Base-by-base conservation (phyloP, 2,888 invertebrate species). In the Amitus sp. region DNA sequence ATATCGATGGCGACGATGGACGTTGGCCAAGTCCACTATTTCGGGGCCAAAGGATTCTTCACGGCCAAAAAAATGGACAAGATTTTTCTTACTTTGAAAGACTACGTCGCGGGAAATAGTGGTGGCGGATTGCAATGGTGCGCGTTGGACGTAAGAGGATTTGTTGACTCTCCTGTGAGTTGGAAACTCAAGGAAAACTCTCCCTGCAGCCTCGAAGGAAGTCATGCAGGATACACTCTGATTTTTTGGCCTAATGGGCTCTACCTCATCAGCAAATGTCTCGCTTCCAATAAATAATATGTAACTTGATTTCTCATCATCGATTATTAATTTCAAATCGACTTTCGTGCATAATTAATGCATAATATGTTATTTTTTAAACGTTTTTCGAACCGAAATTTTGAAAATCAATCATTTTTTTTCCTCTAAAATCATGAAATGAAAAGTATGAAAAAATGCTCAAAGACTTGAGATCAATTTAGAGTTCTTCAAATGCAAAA, bases 141-240 rank as follows among this genome's bases (percentile, higher is more conserved):
- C 39, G 82, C 85, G 42, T 68, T 87, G 40, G 84, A 86, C 66
- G 83, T 87, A 5, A 85, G 86, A 70, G 87, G 87, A 33, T 87
- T 87, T 74, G 82, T 83, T 1, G 87, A 87, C 70, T 78, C 83
- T 53, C 86, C 86, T 10, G 75, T 85, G 1, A 82, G 82, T 53
- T 86, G 85, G 83, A 74, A 73, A 54, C 71, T 80, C 39, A 78
- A 82, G 42, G 85, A 86, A 71, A 84, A 86, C 68, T n/a, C n/a
- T n/a, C 78, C 78, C 59, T 85, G 81, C 67, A 81, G 3, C 23
- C 7, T 79, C 0, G 84, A 84, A 68, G 85, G 85, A 42, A 85
- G 86, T 65, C 86, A 86, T 71, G n/a, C n/a, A n/a, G 82, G 83
- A 46, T 85, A 82, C 61, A 77, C 84, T 15, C 66, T 84, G 30